Evolutionary conservation across 2,113 vertebrate species (phyloP).

Genomic region (Lamprologus lemairii): DNA sequence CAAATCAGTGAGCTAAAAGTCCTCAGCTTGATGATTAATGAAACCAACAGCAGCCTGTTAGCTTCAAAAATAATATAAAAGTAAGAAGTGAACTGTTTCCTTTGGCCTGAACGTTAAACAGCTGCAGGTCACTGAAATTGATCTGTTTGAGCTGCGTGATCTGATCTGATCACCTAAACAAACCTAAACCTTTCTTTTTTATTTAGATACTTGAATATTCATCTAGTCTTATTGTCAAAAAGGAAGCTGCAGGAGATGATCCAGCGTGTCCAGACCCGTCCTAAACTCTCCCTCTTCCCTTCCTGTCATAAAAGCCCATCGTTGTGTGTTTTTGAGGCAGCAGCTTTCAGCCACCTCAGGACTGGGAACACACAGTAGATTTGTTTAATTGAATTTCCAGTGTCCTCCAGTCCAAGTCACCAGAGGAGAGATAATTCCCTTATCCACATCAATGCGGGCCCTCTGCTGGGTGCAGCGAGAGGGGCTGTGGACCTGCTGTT

Average conservation of each 20-base stretch:
- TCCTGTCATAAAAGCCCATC: neutral
- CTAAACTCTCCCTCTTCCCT: neutral
- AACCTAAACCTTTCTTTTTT: accelerated
- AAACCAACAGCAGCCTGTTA: neutral
- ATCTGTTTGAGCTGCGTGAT: neutral
- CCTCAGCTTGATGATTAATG: accelerated
- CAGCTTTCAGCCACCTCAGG: neutral
- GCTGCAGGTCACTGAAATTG: neutral
- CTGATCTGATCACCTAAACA: neutral
- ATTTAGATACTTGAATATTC: neutral
- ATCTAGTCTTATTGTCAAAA: neutral
- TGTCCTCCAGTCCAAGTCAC: constrained; percentile 53
- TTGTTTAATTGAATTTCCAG: constrained; percentile 69
- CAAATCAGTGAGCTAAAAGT: neutral
- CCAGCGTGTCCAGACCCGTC: neutral
- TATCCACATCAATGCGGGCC: constrained; percentile 69
- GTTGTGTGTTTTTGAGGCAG: neutral
- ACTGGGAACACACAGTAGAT: constrained; percentile 47
- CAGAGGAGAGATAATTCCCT: constrained; percentile 70
- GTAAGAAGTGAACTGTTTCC: neutral
- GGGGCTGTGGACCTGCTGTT: constrained; percentile 62
- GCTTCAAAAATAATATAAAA: neutral
- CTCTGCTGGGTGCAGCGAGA: constrained; percentile 67
- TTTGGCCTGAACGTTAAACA: neutral
- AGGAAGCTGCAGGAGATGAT: neutral